Conservation (phyloP, 2,113 vertebrate genomes). For the Halcyon malimbica region DNA sequence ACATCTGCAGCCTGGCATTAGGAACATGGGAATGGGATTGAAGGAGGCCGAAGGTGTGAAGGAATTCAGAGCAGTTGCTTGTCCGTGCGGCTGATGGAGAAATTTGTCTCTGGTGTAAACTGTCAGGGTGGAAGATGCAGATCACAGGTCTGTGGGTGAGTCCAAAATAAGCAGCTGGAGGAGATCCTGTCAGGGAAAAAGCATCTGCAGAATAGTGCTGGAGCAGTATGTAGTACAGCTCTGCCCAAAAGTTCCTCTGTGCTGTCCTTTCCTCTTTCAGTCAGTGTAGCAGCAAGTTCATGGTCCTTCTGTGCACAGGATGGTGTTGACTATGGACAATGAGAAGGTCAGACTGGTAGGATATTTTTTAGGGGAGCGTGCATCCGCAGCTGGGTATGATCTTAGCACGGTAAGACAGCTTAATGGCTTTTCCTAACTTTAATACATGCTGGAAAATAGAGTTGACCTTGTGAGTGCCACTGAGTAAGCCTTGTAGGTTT, state of each 20-base stretch:
- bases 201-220: background rate
- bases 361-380: background rate
- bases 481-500: background rate
- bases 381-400: background rate
- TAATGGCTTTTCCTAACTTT: background rate
- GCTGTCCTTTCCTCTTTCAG: background rate
- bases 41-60: background rate
- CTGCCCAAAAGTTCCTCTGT: background rate
- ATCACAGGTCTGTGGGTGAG: background rate
- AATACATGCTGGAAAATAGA: background rate
- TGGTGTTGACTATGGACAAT: fast-evolving
- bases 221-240: background rate
- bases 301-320: background rate
- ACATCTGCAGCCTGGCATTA: background rate
- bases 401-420: background rate
- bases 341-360: background rate
- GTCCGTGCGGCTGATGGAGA: background rate
- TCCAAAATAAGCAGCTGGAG: background rate
- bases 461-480: background rate
- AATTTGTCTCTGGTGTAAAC: background rate
- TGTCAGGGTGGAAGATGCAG: background rate
- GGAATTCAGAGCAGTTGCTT: background rate
- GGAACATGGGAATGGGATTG: background rate
- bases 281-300: background rate
- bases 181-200: background rate